These are phyloP conservation scores for Cancer borealis DNA, from an alignment of 2,888 invertebrate genomes.

Conservation along the genomic window DNA sequence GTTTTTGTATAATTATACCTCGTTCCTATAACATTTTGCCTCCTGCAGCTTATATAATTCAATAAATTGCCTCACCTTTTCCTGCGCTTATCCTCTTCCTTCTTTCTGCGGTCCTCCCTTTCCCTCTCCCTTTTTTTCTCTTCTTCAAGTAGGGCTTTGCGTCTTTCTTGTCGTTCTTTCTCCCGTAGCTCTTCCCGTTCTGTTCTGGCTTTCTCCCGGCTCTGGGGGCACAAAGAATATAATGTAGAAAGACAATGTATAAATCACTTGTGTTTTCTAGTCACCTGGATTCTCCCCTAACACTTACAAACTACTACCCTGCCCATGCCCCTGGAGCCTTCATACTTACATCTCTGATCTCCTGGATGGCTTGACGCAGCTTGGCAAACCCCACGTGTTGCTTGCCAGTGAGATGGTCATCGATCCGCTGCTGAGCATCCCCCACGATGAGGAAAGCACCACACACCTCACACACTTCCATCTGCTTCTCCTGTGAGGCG, in stretches of 20 bases:
- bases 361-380: conserved; percentile 83
- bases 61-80: conserved; percentile 53
- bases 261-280: no score
- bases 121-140: conserved; percentile 77
- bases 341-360: conserved; percentile 81
- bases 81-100: conserved; percentile 67
- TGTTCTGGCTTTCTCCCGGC: conserved; percentile 81
- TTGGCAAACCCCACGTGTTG: conserved; percentile 95
- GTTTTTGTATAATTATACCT: no score
- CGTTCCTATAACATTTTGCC: not conserved
- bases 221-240: conserved; percentile 26
- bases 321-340: conserved; percentile 49
- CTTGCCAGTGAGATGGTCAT: conserved; percentile 98
- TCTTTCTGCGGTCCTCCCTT: conserved; percentile 78
- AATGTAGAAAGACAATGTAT: not conserved
- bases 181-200: conserved; percentile 82
- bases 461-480: conserved; percentile 99
- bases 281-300: no score
- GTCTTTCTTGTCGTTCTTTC: conserved; percentile 82
- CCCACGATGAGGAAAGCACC: conserved; percentile 99
- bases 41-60: not conserved
- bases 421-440: conserved; percentile 97
- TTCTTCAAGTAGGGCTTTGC: conserved; percentile 77
- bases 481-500: conserved; percentile 95
- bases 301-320: not conserved